Conservation (phyloP, 2,888 invertebrate genomes). For the Drosophila borealis region DNA sequence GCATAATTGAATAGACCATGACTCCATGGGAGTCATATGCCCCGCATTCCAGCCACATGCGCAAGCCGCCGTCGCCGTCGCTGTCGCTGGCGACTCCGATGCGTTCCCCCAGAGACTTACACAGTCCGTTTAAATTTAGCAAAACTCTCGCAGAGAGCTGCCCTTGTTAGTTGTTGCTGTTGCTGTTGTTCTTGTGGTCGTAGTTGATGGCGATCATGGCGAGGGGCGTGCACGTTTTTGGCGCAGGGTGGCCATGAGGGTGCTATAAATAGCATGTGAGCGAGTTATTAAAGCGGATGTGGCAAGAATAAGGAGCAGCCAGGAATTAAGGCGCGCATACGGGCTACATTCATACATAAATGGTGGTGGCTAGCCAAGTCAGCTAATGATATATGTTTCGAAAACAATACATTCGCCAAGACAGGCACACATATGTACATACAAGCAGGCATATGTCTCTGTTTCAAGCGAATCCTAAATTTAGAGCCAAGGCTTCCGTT, state of each 20-base stretch:
- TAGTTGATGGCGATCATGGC: slow-evolving; percentile 25
- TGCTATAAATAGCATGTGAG: slow-evolving; percentile 64
- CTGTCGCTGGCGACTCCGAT: not conserved
- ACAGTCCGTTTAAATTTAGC: slow-evolving; percentile 56
- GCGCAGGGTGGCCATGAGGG: slow-evolving; percentile 59
- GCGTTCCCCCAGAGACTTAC: slow-evolving; percentile 28
- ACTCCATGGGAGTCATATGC: slow-evolving; percentile 32
- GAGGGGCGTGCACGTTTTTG: slow-evolving; percentile 43
- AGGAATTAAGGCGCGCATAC: slow-evolving; percentile 24
- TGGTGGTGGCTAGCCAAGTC: slow-evolving; percentile 27
- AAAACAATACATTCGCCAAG: slow-evolving; percentile 26
- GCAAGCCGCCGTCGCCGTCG: slow-evolving; percentile 12
- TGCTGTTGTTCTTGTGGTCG: slow-evolving; percentile 2
- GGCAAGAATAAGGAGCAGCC: slow-evolving; percentile 51
- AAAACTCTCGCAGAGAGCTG: slow-evolving; percentile 10
- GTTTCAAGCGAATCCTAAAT: slow-evolving; percentile 1
- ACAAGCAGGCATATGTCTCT: no score
- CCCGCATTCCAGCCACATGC: slow-evolving; percentile 45
- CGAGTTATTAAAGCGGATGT: slow-evolving; percentile 60
- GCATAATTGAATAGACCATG: slow-evolving; percentile 42
- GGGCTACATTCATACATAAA: not conserved
- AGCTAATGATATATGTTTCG: slow-evolving; percentile 27
- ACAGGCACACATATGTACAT: not conserved
- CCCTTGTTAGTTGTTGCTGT: slow-evolving; percentile 16
- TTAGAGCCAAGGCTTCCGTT: not conserved